Evolutionary conservation across 2,113 vertebrate genomes (phyloP), one percentile per base, ranked within the genome.

Genomic region (Cynocephalus volans): DNA sequence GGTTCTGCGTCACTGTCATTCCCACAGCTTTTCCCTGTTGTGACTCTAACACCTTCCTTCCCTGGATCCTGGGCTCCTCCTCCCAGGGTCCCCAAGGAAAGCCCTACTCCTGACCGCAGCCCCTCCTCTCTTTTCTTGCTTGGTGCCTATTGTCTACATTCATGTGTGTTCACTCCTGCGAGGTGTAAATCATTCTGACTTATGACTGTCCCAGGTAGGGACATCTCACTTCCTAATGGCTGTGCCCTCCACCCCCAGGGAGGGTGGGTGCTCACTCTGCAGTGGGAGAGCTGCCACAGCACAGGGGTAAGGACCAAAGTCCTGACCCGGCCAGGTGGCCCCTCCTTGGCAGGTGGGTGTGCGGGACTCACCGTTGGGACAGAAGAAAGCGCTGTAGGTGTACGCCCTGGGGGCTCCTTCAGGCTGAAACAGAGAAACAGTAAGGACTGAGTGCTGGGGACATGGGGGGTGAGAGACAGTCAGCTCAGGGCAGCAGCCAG

Each of bases 371-470:
- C 99, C 99, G 86, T 99, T 99, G 36, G 99, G 99, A 93, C 99
- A 99, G 98, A 99, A 99, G 98, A 99, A 99, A 62, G 99, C 99
- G 6, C 99, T 99, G 98, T 99, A 99, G 28, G 99, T 99, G 88
- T 99, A 99, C 79, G 99, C 99, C 95, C 99, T 98, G 87, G 99
- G 98, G 62, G 99, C 98, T 95, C 99, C 99, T 96, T 99, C 99
- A 93, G 99, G 99, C 99, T 99, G 93, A 9, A 95, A 95, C 97
- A 96, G 90, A 96, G 82, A 97, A 97, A 98, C 54, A 8, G 77
- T 85, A 23, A 65, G 88, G 93, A 33, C 87, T 54, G 77, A 26
- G 13, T 48, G 11, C 64, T 21, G 7, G 31, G 45, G 21, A 0
- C 1, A 1, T 18, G 19, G 23, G 88, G 77, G 72, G 72, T 41